Conservation (phyloP, 2,113 vertebrate genomes). For the Rutilus rutilus region DNA sequence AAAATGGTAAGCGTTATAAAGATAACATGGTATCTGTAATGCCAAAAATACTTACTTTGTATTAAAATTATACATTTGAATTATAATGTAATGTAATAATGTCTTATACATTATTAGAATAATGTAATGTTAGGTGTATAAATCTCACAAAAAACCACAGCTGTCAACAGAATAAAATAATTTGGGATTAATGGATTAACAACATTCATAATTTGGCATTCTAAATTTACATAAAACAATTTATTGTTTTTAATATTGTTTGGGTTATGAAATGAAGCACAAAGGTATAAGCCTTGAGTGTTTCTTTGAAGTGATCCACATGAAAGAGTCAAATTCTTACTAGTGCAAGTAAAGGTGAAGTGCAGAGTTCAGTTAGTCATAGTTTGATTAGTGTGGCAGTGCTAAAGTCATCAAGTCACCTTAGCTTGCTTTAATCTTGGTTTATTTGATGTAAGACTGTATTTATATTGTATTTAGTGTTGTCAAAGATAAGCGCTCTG, state of each 20-base stretch:
- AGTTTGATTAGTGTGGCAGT: neutral
- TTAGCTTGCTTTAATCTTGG: constrained; percentile 1
- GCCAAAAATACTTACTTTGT: neutral
- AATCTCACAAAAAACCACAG: neutral
- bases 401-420: neutral
- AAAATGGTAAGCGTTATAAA: neutral
- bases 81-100: no score
- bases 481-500: neutral
- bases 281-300: neutral
- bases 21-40: neutral
- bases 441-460: neutral
- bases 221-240: neutral
- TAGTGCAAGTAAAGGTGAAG: neutral
- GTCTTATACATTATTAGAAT: neutral
- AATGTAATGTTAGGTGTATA: neutral
- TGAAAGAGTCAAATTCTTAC: neutral
- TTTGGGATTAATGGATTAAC: neutral
- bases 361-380: neutral
- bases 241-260: neutral
- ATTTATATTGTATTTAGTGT: neutral
- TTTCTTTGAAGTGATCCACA: neutral
- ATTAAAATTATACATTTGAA: no score
- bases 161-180: neutral
- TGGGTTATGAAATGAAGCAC: neutral
- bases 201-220: neutral